Evolutionary conservation across 2,888 invertebrate species (phyloP), one percentile per base, ranked within the genome.

Genomic region (Sinohyriopsis cumingii): DNA sequence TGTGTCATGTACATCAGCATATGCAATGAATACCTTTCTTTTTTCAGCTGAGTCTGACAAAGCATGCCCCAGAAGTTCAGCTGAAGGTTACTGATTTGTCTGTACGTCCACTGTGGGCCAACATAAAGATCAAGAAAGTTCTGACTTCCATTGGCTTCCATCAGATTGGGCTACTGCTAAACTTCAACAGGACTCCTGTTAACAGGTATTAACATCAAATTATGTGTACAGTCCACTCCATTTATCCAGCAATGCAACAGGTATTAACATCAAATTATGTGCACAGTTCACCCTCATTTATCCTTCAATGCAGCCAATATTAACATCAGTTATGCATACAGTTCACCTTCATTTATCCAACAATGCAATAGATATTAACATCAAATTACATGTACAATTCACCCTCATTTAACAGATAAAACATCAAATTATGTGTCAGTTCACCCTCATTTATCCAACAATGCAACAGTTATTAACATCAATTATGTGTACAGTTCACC

Each of bases 51-150:
- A 82, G 86, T 73, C 85, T 89, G 59, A 87, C 87, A 4, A 88
- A 87, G 66, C 86, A 89, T 80, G 87, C 88, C 9, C 77, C 84
- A 45, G 88, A 88, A 63, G 82, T 89, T 18, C 89, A 89, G 72
- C 80, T 89, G 59, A 87, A 87, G 72, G 84, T 87, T 45, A 82
- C 84, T n/a, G 89, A 89, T 75, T 70, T 86, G 65, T 84, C 88
- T 24, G 85, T 89, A 12, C 76, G 81, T 57, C 85, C 86, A 12
- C 77, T 89, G 62, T 89, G 88, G 88, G 78, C 82, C 56, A 80
- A 83, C 67, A 76, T 80, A 22, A 82, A 82, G 65, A 76, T 82
- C 61, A 82, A 84, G 67, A 75, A 79, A 55, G 64, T 87, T 18
- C 81, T 89, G 24, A 60, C 67, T 15, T 69, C 83, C 4, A 71